Base-by-base conservation (phyloP, 2,113 vertebrate species). In the Tetrao urogallus region DNA sequence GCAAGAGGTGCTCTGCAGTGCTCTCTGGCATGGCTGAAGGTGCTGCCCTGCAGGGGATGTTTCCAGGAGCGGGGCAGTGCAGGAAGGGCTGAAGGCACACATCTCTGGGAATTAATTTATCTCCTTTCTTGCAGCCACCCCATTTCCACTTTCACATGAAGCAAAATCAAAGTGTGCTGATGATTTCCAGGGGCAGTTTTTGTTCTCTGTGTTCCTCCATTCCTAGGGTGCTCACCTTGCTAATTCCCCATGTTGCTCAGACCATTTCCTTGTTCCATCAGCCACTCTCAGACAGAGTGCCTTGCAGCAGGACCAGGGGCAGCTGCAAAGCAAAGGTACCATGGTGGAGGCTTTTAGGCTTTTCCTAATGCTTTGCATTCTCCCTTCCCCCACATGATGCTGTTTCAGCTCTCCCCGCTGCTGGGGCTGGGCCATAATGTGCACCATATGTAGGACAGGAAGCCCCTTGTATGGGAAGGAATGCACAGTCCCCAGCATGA, bases 391-490 rank as follows among this genome's bases (percentile, higher is more conserved):
- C 52, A 18, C 17, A 11, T 43, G 28, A 43, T 38, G 16, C 20
- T 30, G 32, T 16, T 56, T 50, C 45, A 38, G 40, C 61, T 47
- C 8, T 82, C 66, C 85, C 18, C 32, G 63, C 65, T 34, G 20
- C 24, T 17, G 56, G 48, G 66, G 64, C 86, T 8, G 14, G 61
- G 58, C 71, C 27, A 57, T 93, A 80, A 92, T 90, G 32, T 15
- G 48, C 71, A 79, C 81, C 94, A 85, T 25, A 63, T 82, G 76
- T 74, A 57, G 45, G 38, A 30, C 66, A 91, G 77, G 85, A 90
- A 91, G 45, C 57, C 82, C 66, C 43, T 82, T 6, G 5, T 45
- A 5, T 28, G 69, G 45, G 36, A 75, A 88, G 63, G 77, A 40
- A 77, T 50, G 63, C 70, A 16, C 18, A 58, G 28, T 52, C 56